These are phyloP conservation scores for Betta splendens DNA, from an alignment of 2,797 vertebrate genomes.

Conservation along the genomic window DNA sequence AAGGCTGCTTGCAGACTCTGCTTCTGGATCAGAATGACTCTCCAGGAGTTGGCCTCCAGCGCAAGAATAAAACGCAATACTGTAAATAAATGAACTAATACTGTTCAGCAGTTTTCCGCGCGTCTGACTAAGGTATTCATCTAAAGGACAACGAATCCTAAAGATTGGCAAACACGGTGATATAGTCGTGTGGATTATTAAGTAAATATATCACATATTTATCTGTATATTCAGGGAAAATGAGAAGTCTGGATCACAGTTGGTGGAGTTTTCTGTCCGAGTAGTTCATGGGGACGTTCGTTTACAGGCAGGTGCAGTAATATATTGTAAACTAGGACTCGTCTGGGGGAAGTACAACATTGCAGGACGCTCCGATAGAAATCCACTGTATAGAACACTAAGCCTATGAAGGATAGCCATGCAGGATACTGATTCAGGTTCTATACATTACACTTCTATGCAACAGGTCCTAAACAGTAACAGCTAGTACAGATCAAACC, in stretches of 20 bases:
- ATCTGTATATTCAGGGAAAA: constrained; percentile 37
- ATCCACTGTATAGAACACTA: constrained; percentile 75
- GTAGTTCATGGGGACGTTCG: too few relatives aligned
- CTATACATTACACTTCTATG: constrained; percentile 77
- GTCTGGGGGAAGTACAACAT: constrained; percentile 48
- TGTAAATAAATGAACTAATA: constrained; percentile 43
- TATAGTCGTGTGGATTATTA: constrained; percentile 48
- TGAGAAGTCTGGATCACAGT: constrained; percentile 30
- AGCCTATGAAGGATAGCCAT: constrained; percentile 69
- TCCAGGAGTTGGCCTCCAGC: constrained; percentile 28
- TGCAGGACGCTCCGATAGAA: constrained; percentile 70
- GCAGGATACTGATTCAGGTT: constrained; percentile 72
- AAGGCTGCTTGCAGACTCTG: constrained; percentile 11
- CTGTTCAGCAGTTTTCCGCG: constrained; percentile 45
- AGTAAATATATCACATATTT: constrained; percentile 45
- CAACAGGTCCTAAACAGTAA: constrained; percentile 63
- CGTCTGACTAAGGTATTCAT: constrained; percentile 51
- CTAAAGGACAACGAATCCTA: constrained; percentile 55
- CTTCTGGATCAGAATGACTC: constrained; percentile 26
- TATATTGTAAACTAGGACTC: constrained; percentile 54
- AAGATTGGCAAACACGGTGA: constrained; percentile 32
- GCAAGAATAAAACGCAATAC: constrained; percentile 42
- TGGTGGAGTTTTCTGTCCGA: constrained; percentile 21
- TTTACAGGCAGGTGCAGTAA: constrained; percentile 58
- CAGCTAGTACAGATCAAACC: constrained; percentile 48